These are phyloP conservation scores for Proteles cristata DNA, from an alignment of 2,113 vertebrate genomes.

Conservation along the genomic window DNA sequence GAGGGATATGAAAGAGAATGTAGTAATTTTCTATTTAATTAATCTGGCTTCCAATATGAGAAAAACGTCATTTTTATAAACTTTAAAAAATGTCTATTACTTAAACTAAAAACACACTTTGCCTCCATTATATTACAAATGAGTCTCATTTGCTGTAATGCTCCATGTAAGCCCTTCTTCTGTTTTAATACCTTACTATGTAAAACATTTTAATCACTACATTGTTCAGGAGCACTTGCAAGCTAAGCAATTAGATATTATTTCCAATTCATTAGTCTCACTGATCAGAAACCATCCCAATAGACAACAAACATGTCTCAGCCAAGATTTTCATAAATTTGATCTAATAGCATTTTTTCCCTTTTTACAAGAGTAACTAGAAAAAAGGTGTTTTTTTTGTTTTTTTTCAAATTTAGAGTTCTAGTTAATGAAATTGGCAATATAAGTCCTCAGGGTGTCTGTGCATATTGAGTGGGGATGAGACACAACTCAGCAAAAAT, in stretches of 20 bases:
- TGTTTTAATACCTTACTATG: background rate
- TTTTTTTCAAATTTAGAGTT: background rate
- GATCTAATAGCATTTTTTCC: background rate
- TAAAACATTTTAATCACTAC: background rate
- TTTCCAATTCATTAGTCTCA: background rate
- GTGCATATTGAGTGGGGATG: accelerated
- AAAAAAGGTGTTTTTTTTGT: background rate
- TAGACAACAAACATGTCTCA: background rate
- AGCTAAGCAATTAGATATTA: background rate
- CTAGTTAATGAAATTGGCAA: background rate
- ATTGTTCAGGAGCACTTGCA: background rate
- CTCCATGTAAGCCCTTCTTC: background rate
- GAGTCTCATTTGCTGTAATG: background rate
- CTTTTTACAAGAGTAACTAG: background rate
- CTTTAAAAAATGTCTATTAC: background rate
- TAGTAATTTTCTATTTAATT: background rate
- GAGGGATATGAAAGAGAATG: conserved; percentile 31
- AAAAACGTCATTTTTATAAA: background rate
- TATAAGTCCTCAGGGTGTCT: background rate
- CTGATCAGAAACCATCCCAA: background rate
- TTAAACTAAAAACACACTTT: conserved; percentile 9
- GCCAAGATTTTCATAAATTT: background rate
- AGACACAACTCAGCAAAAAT: background rate
- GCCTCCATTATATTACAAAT: background rate
- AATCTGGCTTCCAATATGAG: background rate